Conservation (phyloP, 2,113 vertebrate genomes). For the Ellobius talpinus region DNA sequence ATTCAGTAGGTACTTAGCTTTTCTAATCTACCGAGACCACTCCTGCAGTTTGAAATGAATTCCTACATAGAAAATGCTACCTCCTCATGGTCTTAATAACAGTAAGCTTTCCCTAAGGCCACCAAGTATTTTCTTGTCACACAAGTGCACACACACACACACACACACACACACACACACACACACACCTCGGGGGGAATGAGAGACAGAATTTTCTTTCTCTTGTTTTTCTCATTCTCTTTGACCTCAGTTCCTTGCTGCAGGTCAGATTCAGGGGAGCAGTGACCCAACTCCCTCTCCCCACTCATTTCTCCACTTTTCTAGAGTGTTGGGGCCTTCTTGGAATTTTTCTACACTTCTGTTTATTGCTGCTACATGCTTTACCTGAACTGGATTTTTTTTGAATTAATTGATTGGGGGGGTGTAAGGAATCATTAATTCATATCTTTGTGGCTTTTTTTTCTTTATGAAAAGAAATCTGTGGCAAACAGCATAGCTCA, state of each 20-base stretch:
- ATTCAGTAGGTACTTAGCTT: conserved; percentile 38
- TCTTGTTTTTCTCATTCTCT: conserved; percentile 24
- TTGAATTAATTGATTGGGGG: conserved; percentile 64
- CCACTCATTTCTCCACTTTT: neutral
- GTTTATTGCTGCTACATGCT: neutral
- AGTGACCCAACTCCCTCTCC: neutral
- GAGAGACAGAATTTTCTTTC: neutral
- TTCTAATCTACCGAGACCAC: conserved; percentile 43
- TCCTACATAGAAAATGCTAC: conserved; percentile 53
- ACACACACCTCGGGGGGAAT: neutral
- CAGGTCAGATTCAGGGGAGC: conserved; percentile 14
- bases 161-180: neutral
- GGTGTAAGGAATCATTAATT: conserved; percentile 61
- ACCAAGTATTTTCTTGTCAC: conserved; percentile 48
- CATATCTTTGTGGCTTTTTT: conserved; percentile 52
- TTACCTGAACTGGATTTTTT: conserved; percentile 65
- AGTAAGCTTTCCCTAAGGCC: neutral
- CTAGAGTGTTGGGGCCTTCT: neutral
- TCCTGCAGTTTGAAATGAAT: conserved; percentile 58
- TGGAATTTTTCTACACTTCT: conserved; percentile 9
- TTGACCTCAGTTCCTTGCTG: neutral
- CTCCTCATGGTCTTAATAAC: neutral
- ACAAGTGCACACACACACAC: neutral
- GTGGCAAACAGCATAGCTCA: conserved; percentile 80
- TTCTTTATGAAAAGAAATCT: conserved; percentile 80